A percentile compares a stretch with the other conserved stretches of the same genome.
These are phyloP conservation scores for Hystrix brachyura DNA, from an alignment of 2,113 vertebrate genomes.

Conservation along the genomic window DNA sequence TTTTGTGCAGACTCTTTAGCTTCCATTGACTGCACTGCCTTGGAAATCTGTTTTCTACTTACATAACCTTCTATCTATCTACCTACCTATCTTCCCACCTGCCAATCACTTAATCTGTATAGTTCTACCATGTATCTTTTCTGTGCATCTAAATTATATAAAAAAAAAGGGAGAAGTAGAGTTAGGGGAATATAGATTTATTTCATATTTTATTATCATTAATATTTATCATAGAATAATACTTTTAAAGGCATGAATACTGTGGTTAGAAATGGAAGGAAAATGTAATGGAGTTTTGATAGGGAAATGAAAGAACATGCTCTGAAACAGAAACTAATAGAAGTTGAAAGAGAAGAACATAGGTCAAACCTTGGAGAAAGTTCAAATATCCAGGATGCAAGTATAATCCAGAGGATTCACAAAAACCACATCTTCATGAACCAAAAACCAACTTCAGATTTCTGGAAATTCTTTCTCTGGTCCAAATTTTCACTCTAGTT, in stretches of 20 bases:
- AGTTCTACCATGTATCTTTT: not conserved
- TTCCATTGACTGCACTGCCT: not conserved
- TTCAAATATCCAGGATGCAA: not conserved
- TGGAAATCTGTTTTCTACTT: not conserved
- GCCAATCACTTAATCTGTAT: not conserved
- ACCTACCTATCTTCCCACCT: not conserved
- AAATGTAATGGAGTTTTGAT: not conserved
- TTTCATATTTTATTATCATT: not conserved
- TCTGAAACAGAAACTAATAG: not conserved
- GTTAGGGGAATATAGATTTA: not conserved
- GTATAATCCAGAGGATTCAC: not conserved
- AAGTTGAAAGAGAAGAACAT: not conserved
- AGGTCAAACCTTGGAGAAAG: not conserved
- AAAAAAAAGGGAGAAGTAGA: not conserved
- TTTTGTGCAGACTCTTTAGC: not conserved
- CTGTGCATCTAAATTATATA: not conserved
- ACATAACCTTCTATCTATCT: not conserved
- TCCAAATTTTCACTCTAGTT: not conserved
- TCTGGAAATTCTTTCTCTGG: not conserved
- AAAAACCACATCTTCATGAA: not conserved
- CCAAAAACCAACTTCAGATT: not conserved
- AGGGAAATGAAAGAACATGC: not conserved
- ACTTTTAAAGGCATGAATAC: not conserved
- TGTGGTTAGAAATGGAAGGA: too few species aligned
- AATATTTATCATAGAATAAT: not conserved